Evolutionary conservation across 2,113 vertebrate species (phyloP).

Genomic region (Potamarius usumacintae): DNA sequence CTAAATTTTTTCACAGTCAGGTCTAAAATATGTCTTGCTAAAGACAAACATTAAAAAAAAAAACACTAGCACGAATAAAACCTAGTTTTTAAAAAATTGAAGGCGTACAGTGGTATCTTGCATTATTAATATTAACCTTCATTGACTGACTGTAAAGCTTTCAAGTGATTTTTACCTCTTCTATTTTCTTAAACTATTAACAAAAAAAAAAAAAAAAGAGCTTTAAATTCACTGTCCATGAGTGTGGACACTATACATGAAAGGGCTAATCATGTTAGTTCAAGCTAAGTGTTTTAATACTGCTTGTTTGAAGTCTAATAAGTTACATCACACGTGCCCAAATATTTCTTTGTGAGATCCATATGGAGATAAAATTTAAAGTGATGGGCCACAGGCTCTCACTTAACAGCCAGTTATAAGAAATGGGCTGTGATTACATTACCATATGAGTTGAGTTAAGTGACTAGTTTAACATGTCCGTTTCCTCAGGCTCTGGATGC

Average conservation of each 20-base stretch:
- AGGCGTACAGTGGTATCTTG: too few relatives aligned
- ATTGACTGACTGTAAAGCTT: not conserved
- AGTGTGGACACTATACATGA: not conserved
- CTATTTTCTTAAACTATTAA: too few relatives aligned
- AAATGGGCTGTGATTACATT: not conserved
- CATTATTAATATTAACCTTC: too few relatives aligned
- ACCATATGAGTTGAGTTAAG: not conserved
- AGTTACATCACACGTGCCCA: not conserved
- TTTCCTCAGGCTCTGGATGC: not conserved
- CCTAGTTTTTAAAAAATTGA: too few relatives aligned
- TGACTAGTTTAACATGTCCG: not conserved
- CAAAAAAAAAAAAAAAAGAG: too few relatives aligned
- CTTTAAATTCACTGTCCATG: not conserved
- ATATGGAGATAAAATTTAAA: not conserved
- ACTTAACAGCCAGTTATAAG: not conserved
- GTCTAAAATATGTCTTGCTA: not conserved
- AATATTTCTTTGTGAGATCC: not conserved
- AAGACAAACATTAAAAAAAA: not conserved
- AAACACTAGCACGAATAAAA: not conserved
- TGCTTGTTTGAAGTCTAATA: not conserved
- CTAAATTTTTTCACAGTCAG: not conserved
- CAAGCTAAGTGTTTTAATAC: not conserved
- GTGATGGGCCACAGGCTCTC: not conserved
- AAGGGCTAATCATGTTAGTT: not conserved
- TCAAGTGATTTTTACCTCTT: not conserved